Conservation (phyloP, 2,797 vertebrate genomes). For the Glossophaga mutica region DNA sequence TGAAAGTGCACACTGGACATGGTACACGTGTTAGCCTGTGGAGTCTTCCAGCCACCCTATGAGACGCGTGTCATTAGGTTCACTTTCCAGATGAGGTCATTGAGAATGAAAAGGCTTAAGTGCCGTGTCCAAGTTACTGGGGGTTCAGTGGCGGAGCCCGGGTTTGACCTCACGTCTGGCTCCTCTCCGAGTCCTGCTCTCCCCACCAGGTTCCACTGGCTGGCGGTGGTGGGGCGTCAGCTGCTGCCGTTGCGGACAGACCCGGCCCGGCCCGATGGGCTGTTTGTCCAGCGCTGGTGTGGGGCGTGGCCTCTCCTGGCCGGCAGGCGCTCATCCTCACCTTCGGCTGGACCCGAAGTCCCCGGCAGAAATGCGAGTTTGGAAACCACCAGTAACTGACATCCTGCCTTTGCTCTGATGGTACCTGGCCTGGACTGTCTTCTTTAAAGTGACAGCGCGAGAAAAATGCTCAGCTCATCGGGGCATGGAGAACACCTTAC, state of each 20-base stretch:
- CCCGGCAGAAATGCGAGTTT: neutral
- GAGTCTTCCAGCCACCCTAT: neutral
- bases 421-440: neutral
- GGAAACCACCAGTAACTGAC: rapidly evolving
- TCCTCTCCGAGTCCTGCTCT: neutral
- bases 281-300: neutral
- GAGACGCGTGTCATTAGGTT: neutral
- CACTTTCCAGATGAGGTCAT: slow-evolving; percentile 29
- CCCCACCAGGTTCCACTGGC: neutral
- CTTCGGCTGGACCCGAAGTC: neutral
- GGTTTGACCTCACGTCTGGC: neutral
- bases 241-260: neutral
- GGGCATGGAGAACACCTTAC: rapidly evolving
- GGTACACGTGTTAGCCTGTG: neutral
- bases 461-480: no score
- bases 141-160: neutral
- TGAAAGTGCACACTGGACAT: neutral
- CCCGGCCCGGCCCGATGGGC: no score
- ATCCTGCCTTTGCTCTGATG: neutral
- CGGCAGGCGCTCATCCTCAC: no score
- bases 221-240: neutral
- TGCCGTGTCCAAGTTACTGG: neutral
- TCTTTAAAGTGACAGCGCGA: neutral
- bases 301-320: neutral
- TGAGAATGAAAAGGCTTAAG: neutral